Conservation (phyloP, 2,113 vertebrate genomes). For the Barbus barbus region DNA sequence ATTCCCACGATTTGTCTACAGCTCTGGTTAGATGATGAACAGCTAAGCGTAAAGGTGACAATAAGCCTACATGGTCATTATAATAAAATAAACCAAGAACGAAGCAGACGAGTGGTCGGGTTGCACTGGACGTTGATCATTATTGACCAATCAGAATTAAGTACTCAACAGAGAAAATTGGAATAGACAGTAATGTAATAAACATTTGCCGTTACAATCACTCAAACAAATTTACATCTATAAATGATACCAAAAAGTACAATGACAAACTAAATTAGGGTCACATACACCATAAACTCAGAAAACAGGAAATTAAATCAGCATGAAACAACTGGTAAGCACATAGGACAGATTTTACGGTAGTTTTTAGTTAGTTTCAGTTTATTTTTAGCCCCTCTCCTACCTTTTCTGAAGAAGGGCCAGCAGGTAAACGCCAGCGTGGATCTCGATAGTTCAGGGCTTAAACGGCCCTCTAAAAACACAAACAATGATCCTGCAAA, state of each 20-base stretch:
- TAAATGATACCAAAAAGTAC: not conserved
- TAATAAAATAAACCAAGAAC: not conserved
- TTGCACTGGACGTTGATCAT: not conserved
- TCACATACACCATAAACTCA: not conserved
- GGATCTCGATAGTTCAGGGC: conserved; percentile 31
- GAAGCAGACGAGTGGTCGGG: not conserved
- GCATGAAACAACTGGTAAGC: not conserved
- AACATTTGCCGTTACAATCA: not conserved
- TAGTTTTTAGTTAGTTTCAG: not conserved
- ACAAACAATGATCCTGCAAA: conserved; percentile 16
- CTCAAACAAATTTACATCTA: not conserved
- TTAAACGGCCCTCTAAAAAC: conserved; percentile 35
- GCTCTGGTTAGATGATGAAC: not conserved
- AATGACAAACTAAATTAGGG: not conserved
- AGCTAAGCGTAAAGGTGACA: not conserved
- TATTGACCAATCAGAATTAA: not conserved
- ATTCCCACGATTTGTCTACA: not conserved
- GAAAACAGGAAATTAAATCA: not conserved
- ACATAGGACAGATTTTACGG: not conserved
- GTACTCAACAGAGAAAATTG: not conserved
- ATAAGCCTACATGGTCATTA: not conserved
- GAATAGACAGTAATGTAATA: not conserved
- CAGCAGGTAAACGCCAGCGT: conserved; percentile 61
- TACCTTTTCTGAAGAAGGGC: conserved; percentile 60
- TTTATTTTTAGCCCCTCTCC: conserved; percentile 8